Evolutionary conservation across 2,797 vertebrate species (phyloP), one percentile per base, ranked within the genome.

Genomic region (Lacerta agilis): DNA sequence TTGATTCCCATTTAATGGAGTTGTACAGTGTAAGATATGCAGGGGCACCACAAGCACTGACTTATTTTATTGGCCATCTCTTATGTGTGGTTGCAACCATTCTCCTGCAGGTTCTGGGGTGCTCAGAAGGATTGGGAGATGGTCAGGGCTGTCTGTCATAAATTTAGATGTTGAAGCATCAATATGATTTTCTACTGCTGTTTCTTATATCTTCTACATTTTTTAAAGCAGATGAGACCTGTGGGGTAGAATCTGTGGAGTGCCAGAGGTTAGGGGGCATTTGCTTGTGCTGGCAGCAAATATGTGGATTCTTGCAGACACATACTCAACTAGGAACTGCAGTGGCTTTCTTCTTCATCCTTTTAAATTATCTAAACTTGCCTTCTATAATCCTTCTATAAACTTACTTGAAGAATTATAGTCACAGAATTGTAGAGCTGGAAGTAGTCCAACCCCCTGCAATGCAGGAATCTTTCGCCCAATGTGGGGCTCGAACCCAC

Each of bases 21-120:
- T 0, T 79, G 38, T 89, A 85, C 3, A 0, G 11, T n/a, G 27
- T 64, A 33, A 23, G 36, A 27, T 41, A 38, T 20, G 18, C 15
- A 38, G 27, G 58, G 38, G 13, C 36, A 18, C 29, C 10, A 3
- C 38, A 27, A 5, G 4, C 18, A 1, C 8, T 82, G 55, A 8
- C 58, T 76, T 75, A 69, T 11, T 4, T 76, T 43, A 61, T 36
- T 38, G 64, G 38, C 4, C 38, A 73, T 38, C 38, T 18, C 1
- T 61, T 11, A 75, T 58, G 41, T 41, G 6, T 43, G 67, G 29
- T n/a, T 61, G 36, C 27, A 5, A 10, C 36, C 36, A 15, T 7
- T 15, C 23, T 27, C 17, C 25, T 72, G 1, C 36, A 41, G 41
- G 6, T 49, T 78, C 23, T 27, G 38, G n/a, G 3, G 2, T 10